A percentile compares a stretch with the other conserved stretches of the same genome.
These are phyloP conservation scores for Hirudinaria manillensis DNA, from an alignment of 2,888 invertebrate genomes.

Conservation along the genomic window DNA sequence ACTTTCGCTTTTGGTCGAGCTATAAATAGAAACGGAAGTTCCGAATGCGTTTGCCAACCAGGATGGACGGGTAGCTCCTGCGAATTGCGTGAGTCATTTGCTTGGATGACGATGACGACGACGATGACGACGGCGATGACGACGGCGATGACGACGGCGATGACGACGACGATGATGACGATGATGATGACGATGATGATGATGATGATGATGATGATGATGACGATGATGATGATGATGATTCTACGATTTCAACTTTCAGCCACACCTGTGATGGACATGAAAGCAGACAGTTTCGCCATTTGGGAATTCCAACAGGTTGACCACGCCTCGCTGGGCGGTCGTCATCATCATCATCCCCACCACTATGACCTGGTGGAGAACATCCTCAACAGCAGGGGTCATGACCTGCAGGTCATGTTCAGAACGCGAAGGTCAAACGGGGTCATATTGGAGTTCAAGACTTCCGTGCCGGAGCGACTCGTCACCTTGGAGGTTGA, in stretches of 20 bases:
- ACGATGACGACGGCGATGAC: not conserved
- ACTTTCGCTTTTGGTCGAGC: constrained; percentile 88
- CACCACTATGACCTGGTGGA: constrained; percentile 62
- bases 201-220: constrained; percentile 5
- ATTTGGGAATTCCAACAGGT: constrained; percentile 73
- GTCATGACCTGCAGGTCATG: constrained; percentile 51
- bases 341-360: no score
- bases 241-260: constrained; percentile 25
- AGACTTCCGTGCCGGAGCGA: not conserved
- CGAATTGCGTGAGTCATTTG: constrained; percentile 44
- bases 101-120: not conserved
- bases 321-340: constrained; percentile 34
- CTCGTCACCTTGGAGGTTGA: not conserved
- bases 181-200: constrained; percentile 18
- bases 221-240: constrained; percentile 23
- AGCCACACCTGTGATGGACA: constrained; percentile 60
- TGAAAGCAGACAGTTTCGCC: constrained; percentile 88
- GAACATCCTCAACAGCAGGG: not conserved
- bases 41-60: constrained; percentile 79
- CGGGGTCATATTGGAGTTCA: constrained; percentile 56
- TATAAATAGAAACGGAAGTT: constrained; percentile 52
- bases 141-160: constrained; percentile 1
- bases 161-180: constrained; percentile 21
- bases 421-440: constrained; percentile 88
- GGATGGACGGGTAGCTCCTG: constrained; percentile 76